Evolutionary conservation across 1,140 invertebrate species (phyloP).

Genomic region (Micrasema minimum): DNA sequence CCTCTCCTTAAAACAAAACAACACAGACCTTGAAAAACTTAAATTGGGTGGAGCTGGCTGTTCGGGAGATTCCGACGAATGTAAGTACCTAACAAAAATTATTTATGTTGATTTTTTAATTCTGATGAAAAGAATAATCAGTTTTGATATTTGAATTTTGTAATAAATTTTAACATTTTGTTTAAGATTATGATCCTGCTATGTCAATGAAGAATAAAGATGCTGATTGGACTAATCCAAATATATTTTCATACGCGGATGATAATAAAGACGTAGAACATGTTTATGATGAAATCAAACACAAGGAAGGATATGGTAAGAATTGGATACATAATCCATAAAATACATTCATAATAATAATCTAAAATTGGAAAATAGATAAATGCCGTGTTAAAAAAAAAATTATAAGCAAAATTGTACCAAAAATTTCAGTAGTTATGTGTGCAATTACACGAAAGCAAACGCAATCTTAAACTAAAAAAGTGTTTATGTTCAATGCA

Average conservation of each 20-base stretch:
- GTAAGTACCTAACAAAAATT: conserved; percentile 56
- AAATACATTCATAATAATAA: conserved; percentile 17
- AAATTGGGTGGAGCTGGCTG: conserved; percentile 60
- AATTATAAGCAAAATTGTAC: too few species aligned
- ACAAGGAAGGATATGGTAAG: conserved; percentile 68
- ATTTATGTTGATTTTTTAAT: background rate
- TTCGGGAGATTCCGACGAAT: conserved; percentile 63
- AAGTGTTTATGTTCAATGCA: too few species aligned
- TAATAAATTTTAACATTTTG: conserved; percentile 4
- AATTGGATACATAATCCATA: too few species aligned
- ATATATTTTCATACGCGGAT: conserved; percentile 85
- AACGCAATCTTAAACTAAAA: too few species aligned
- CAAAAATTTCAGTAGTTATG: too few species aligned
- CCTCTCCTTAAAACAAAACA: conserved; percentile 70
- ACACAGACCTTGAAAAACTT: conserved; percentile 69
- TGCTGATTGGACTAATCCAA: conserved; percentile 85
- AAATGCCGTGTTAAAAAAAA: too few species aligned
- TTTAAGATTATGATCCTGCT: conserved; percentile 69
- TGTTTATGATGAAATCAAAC: conserved; percentile 92
- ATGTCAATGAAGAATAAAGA: conserved; percentile 81
- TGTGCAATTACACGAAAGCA: too few species aligned
- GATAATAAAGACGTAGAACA: conserved; percentile 81
- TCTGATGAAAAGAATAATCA: background rate
- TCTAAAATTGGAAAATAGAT: background rate
- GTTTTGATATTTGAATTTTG: too few species aligned